Conservation (phyloP, 2,113 vertebrate species). For the Centrocercus urophasianus region DNA sequence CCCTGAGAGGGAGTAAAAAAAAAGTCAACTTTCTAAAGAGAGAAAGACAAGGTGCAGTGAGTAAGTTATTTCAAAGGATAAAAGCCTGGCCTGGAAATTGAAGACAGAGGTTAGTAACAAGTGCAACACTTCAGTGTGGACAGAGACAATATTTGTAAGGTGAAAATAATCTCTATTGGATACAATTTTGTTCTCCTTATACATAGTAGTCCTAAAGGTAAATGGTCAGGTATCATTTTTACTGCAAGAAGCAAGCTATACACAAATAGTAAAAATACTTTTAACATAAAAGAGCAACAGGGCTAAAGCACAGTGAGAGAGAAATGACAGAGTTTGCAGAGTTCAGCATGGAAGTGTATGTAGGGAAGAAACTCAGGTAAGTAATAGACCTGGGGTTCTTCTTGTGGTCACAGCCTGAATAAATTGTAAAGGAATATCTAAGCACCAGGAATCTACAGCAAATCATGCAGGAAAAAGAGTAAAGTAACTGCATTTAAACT, state of each 20-base stretch:
- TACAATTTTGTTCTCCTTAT: neutral
- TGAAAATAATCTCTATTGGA: neutral
- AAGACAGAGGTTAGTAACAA: slow-evolving; percentile 6
- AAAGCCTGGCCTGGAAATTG: neutral
- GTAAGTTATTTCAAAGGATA: neutral
- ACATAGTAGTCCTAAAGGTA: neutral
- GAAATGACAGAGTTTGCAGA: neutral
- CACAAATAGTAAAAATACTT: neutral
- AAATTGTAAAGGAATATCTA: rapidly evolving
- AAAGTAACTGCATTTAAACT: neutral
- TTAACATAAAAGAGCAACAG: rapidly evolving
- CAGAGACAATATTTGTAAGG: neutral
- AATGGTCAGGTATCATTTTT: neutral
- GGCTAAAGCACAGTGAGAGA: neutral
- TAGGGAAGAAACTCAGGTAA: neutral
- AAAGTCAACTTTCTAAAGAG: neutral
- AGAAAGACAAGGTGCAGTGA: neutral
- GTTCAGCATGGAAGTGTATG: neutral
- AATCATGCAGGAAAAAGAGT: neutral
- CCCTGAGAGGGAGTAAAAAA: neutral
- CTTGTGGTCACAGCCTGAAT: neutral
- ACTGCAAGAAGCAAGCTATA: neutral
- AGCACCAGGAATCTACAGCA: neutral
- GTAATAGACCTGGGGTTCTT: neutral
- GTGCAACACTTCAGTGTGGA: neutral